Conservation (phyloP, 2,113 vertebrate genomes). For the Corythaeola cristata region DNA sequence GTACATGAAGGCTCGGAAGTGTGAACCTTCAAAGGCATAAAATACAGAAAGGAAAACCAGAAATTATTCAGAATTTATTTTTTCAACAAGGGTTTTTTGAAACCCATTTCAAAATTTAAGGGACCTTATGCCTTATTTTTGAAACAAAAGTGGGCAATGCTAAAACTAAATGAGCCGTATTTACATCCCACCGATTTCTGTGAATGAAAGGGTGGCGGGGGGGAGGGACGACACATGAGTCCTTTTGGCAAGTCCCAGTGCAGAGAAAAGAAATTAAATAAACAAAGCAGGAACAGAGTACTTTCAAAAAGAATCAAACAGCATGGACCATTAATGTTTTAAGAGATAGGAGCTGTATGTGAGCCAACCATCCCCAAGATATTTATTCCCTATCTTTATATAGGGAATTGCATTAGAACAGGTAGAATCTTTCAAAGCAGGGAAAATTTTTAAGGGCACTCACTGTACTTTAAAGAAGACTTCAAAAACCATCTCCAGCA, state of each 20-base stretch:
- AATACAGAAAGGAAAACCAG: neutral
- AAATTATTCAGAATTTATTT: slow-evolving; percentile 42
- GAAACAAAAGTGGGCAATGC: slow-evolving; percentile 28
- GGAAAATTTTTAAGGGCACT: slow-evolving; percentile 55
- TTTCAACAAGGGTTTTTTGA: slow-evolving; percentile 3
- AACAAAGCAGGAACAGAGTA: slow-evolving; percentile 30
- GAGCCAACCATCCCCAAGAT: slow-evolving; percentile 65
- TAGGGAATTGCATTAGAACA: slow-evolving; percentile 63
- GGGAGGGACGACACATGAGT: neutral
- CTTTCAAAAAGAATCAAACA: slow-evolving; percentile 66
- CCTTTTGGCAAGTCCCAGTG: slow-evolving; percentile 19
- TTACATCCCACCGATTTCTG: slow-evolving; percentile 45
- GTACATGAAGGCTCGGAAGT: neutral
- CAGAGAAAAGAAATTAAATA: slow-evolving; percentile 48
- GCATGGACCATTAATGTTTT: slow-evolving; percentile 68
- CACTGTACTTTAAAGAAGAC: slow-evolving; percentile 57
- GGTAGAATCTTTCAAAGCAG: slow-evolving; percentile 62
- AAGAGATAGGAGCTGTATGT: slow-evolving; percentile 60
- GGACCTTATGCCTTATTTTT: slow-evolving; percentile 1
- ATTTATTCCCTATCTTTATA: slow-evolving; percentile 64
- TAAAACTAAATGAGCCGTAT: neutral
- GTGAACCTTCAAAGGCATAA: slow-evolving; percentile 45
- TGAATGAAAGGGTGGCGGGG: slow-evolving; percentile 18
- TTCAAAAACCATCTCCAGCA: slow-evolving; percentile 66
- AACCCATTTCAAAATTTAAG: slow-evolving; percentile 37